These are phyloP conservation scores for Caiman crocodilus DNA, from an alignment of 2,797 vertebrate genomes.

Conservation along the genomic window DNA sequence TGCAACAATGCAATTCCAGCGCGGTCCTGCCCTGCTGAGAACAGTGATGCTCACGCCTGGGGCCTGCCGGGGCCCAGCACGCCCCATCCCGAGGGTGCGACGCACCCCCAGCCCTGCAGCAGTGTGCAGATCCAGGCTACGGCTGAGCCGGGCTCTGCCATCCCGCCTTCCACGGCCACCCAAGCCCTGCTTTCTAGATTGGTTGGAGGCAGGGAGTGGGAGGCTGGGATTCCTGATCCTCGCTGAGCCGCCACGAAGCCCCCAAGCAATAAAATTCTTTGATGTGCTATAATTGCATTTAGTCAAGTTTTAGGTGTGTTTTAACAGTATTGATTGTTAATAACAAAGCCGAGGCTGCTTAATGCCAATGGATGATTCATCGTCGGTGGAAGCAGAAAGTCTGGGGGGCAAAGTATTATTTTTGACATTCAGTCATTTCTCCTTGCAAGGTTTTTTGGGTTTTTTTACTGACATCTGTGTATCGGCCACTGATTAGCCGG, in stretches of 20 bases:
- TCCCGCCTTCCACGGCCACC: not conserved
- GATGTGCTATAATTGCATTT: constrained; percentile 18
- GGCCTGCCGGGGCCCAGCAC: not conserved
- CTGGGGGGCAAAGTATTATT: constrained; percentile 64
- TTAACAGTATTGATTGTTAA: constrained; percentile 63
- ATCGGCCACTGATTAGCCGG: not conserved
- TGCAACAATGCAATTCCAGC: not conserved
- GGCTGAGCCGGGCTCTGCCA: not conserved
- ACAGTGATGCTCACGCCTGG: not conserved
- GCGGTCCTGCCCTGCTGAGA: not conserved
- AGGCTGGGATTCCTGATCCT: not conserved
- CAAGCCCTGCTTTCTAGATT: not conserved
- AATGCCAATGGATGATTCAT: constrained; percentile 67
- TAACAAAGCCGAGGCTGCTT: constrained; percentile 67
- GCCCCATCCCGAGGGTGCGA: no score
- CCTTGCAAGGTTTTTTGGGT: not conserved
- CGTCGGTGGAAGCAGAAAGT: constrained; percentile 69
- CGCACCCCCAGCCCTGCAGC: not conserved
- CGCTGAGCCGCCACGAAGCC: not conserved
- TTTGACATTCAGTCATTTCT: constrained; percentile 52
- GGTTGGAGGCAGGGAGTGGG: fast-evolving
- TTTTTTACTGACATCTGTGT: not conserved
- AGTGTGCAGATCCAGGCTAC: no score
- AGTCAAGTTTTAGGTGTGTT: constrained; percentile 37
- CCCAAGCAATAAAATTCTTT: not conserved